A percentile compares a stretch with the other conserved stretches of the same genome.
Conservation (phyloP, 2,113 vertebrate genomes). For the Mobula birostris region DNA sequence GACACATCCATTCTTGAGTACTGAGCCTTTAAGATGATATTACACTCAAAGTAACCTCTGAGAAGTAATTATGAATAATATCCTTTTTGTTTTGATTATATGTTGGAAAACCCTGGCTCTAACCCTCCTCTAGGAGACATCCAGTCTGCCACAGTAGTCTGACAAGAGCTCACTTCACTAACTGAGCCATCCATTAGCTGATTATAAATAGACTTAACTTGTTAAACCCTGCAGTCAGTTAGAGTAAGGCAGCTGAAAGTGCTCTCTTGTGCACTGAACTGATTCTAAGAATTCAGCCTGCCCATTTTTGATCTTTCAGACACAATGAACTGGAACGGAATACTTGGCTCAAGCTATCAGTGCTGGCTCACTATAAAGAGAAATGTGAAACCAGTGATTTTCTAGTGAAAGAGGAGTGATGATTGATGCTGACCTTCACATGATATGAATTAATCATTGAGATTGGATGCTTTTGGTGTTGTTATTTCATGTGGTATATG, state of each 20-base stretch:
- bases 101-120: slow-evolving; percentile 21
- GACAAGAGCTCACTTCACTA: slow-evolving; percentile 28
- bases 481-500: not conserved
- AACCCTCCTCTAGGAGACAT: slow-evolving; percentile 14
- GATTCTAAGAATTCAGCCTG: slow-evolving; percentile 12
- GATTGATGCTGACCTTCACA: slow-evolving; percentile 23
- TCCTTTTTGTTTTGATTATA: slow-evolving; percentile 30
- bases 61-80: slow-evolving; percentile 35
- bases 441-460: not conserved
- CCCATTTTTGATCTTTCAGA: slow-evolving; percentile 31
- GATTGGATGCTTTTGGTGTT: not conserved
- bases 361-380: slow-evolving; percentile 22
- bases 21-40: slow-evolving; percentile 7
- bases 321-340: slow-evolving; percentile 34
- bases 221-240: slow-evolving; percentile 17
- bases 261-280: slow-evolving; percentile 32
- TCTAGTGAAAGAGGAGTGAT: slow-evolving; percentile 9
- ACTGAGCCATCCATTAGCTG: slow-evolving; percentile 11
- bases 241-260: slow-evolving; percentile 27
- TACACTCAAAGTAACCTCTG: not conserved
- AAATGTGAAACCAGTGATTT: slow-evolving; percentile 34
- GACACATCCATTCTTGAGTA: not conserved
- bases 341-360: not conserved
- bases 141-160: slow-evolving; percentile 20
- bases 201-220: slow-evolving; percentile 33